phyloP scores from a whole-genome alignment of 2,113 vertebrate species.

The Aegypius monachus region DNA sequence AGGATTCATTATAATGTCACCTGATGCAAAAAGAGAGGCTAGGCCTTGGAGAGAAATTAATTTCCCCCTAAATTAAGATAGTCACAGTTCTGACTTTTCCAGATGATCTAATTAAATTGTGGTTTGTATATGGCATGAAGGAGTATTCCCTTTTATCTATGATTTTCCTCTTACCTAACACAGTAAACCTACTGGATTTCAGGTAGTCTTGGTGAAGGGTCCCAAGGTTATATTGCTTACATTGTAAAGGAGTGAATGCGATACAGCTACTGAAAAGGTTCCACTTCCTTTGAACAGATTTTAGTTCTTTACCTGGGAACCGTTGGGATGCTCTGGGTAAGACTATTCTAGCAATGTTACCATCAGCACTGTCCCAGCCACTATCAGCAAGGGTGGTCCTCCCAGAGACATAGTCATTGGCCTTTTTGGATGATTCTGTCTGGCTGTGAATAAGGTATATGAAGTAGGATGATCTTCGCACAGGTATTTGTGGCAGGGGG shows the following conservation, averaged over 20 bases:
- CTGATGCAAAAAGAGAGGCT: not conserved
- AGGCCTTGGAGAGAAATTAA: not conserved
- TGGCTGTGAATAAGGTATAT: not conserved
- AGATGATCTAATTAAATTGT: not conserved
- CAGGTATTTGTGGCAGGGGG: not conserved
- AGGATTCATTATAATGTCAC: constrained; percentile 27
- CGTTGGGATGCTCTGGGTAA: not conserved
- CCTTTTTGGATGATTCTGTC: not conserved
- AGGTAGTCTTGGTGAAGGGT: not conserved
- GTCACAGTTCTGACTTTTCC: not conserved
- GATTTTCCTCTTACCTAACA: not conserved
- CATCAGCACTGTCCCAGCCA: not conserved
- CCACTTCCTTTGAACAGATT: not conserved
- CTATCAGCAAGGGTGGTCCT: not conserved
- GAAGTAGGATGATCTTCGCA: not conserved
- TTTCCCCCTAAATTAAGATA: not conserved
- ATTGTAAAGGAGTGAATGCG: not conserved
- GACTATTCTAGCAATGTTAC: not conserved
- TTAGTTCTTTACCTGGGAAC: not conserved
- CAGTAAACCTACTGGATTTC: not conserved
- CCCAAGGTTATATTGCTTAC: not conserved
- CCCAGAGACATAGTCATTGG: not conserved
- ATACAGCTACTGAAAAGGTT: not conserved
- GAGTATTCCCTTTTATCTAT: not conserved
- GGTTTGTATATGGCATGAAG: not conserved